Evolutionary conservation across 2,113 vertebrate species (phyloP).

Genomic region (Petroica traversi): DNA sequence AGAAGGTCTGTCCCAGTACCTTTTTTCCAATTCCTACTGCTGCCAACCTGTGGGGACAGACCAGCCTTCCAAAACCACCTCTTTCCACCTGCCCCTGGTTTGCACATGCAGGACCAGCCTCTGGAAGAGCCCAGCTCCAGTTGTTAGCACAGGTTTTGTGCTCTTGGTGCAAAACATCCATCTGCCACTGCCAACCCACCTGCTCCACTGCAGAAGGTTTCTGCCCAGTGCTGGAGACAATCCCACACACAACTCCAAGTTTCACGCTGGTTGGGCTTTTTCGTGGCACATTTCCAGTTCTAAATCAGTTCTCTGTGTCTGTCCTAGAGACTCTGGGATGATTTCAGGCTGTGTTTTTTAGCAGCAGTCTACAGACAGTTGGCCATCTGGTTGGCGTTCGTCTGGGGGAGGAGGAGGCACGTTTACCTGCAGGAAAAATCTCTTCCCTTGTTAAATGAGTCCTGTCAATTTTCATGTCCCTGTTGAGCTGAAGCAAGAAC

Average conservation of each 20-base stretch:
- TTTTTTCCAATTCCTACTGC: background rate
- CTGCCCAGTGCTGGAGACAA: background rate
- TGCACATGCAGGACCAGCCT: background rate
- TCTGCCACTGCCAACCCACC: background rate
- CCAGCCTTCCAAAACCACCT: background rate
- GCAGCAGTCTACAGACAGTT: background rate
- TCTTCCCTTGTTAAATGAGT: background rate
- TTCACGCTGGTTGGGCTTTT: background rate
- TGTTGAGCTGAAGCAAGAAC: background rate
- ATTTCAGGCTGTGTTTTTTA: conserved; percentile 1
- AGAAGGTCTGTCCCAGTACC: background rate
- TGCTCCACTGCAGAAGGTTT: background rate
- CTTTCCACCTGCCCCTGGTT: background rate
- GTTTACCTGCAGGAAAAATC: background rate
- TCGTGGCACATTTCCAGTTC: background rate
- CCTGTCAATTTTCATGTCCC: background rate
- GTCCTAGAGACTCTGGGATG: background rate
- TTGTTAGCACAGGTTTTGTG: background rate
- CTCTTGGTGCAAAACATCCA: background rate
- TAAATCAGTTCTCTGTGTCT: background rate
- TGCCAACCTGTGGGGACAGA: accelerated
- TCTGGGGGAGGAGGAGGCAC: background rate
- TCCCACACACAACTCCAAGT: background rate
- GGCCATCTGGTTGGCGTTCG: background rate
- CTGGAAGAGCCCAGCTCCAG: background rate